phyloP scores from a whole-genome alignment of 1,140 invertebrate species.

The Diachasmimorpha longicaudata region DNA sequence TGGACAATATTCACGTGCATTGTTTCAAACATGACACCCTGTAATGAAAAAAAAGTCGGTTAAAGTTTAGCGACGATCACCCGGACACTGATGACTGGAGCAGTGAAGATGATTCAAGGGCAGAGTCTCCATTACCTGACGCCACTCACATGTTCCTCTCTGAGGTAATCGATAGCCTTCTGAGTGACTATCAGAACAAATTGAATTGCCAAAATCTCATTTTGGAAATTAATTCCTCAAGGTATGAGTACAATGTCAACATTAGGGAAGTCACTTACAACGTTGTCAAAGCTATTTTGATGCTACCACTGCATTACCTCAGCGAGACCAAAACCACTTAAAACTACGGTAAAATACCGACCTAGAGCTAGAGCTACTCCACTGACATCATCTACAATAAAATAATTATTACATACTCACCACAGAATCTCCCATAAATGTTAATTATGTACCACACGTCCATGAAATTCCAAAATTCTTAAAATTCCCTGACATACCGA shows the following conservation, averaged over 20 bases:
- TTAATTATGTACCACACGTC: no score
- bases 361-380: no score
- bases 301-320: conserved; percentile 63
- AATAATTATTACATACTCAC: no score
- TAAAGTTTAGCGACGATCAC: conserved; percentile 59
- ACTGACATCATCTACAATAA: no score
- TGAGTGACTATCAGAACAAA: conserved; percentile 85
- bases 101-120: conserved; percentile 67
- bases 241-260: conserved; percentile 92
- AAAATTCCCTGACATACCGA: no score
- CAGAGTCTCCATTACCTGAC: conserved; percentile 70
- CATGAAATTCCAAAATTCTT: no score
- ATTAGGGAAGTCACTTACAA: conserved; percentile 87
- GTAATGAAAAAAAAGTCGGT: conserved; percentile 44
- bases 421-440: no score
- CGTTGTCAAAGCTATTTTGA: conserved; percentile 81
- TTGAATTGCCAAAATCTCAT: conserved; percentile 88
- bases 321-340: conserved; percentile 47
- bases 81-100: conserved; percentile 45
- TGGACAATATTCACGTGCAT: no score
- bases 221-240: conserved; percentile 94
- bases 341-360: conserved; percentile 59
- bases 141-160: conserved; percentile 83
- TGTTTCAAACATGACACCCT: no score
- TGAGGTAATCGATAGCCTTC: conserved; percentile 89